phyloP scores from a whole-genome alignment of 2,888 invertebrate species.

The Timema cristinae region DNA sequence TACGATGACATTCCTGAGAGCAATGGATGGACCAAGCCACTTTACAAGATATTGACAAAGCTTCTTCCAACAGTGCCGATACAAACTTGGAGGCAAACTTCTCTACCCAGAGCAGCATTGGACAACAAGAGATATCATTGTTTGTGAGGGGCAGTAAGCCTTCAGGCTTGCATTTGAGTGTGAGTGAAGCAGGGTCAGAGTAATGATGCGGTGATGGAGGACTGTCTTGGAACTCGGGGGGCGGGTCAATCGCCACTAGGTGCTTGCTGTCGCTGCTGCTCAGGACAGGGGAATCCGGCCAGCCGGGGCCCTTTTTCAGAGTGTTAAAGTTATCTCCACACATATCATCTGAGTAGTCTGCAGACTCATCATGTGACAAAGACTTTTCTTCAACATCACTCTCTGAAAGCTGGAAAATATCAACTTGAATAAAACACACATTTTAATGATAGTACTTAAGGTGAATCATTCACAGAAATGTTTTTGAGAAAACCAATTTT shows the following conservation, averaged over 20 bases:
- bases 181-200: slow-evolving; percentile 9
- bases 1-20: slow-evolving; percentile 36
- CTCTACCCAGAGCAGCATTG: slow-evolving; percentile 38
- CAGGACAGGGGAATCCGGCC: slow-evolving; percentile 53
- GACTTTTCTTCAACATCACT: slow-evolving; percentile 76
- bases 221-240: slow-evolving; percentile 76
- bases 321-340: slow-evolving; percentile 69
- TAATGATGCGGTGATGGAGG: slow-evolving; percentile 35
- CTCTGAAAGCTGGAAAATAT: slow-evolving; percentile 62
- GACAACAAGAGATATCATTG: slow-evolving; percentile 3
- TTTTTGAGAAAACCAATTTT: no score
- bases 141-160: neutral
- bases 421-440: neutral
- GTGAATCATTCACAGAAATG: no score
- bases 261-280: slow-evolving; percentile 40
- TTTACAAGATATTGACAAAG: slow-evolving; percentile 47
- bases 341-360: slow-evolving; percentile 66
- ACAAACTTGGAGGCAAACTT: slow-evolving; percentile 49
- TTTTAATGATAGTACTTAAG: no score
- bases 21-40: slow-evolving; percentile 38
- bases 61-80: slow-evolving; percentile 48
- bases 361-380: slow-evolving; percentile 72
- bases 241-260: slow-evolving; percentile 67
- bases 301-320: slow-evolving; percentile 66
- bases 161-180: neutral